Conservation (phyloP, 35 echinoderm and acorn worm genomes). For the Nesometra sesokonis region DNA sequence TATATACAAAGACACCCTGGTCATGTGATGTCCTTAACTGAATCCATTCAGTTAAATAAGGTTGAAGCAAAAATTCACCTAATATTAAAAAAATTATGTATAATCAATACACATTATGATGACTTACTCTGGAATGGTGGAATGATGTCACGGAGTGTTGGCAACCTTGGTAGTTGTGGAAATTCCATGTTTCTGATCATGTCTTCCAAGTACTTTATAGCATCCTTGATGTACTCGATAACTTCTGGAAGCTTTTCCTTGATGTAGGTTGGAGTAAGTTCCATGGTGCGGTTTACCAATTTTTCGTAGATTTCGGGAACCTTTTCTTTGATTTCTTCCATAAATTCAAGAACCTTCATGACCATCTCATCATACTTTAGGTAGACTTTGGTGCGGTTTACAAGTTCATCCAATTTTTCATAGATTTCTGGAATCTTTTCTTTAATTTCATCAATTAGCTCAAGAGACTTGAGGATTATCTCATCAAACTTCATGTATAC, state of each 20-base stretch:
- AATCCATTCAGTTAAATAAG: too few relatives aligned
- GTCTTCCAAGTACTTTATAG: slow-evolving; percentile 12
- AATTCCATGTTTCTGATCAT: neutral
- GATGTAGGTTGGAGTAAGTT: neutral
- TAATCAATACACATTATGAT: too few relatives aligned
- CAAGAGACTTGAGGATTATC: neutral
- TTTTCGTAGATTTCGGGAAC: neutral
- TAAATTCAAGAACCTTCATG: neutral
- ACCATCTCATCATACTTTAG: slow-evolving; percentile 10
- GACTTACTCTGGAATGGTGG: neutral
- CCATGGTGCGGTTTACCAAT: neutral
- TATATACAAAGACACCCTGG: too few relatives aligned
- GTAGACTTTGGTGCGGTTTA: neutral
- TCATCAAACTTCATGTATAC: slow-evolving; percentile 11
- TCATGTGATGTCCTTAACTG: too few relatives aligned
- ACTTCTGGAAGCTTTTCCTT: neutral
- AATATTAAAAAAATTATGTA: too few relatives aligned
- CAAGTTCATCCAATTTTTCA: neutral
- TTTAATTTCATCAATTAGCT: neutral
- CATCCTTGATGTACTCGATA: slow-evolving; percentile 13
- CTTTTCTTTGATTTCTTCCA: neutral
- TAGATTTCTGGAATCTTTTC: neutral
- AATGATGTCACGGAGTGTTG: neutral
- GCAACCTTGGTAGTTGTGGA: neutral
- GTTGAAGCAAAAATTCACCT: too few relatives aligned